phyloP scores from a whole-genome alignment of 2,888 invertebrate species.

The Drosophila anomelani region DNA sequence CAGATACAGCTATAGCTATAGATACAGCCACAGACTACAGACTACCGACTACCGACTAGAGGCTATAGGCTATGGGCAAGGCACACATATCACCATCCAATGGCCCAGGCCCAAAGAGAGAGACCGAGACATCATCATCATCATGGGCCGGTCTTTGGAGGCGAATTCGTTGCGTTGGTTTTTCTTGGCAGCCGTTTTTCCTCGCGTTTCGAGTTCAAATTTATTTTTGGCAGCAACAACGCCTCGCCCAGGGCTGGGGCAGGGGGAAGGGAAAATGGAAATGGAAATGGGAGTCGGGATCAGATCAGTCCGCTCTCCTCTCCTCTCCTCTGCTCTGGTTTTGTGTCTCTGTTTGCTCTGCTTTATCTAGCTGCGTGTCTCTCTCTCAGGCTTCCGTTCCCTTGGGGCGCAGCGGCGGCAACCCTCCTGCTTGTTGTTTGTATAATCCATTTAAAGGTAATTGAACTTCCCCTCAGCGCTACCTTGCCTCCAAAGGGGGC shows the following conservation, averaged over 20 bases:
- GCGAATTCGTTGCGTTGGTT: conserved; percentile 72
- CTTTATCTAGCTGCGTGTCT: conserved; percentile 33
- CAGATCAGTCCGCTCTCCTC: conserved; percentile 54
- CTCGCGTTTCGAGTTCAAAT: conserved; percentile 69
- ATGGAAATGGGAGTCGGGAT: conserved; percentile 63
- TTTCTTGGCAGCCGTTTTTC: conserved; percentile 70
- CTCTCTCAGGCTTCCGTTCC: conserved; percentile 36
- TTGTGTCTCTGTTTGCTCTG: conserved; percentile 26
- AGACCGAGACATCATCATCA: conserved; percentile 9
- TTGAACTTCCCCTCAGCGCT: conserved; percentile 59
- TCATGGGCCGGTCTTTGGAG: conserved; percentile 52
- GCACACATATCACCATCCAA: background rate
- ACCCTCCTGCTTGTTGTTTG: conserved; percentile 65
- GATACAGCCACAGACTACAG: background rate
- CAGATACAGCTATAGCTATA: conserved; percentile 1
- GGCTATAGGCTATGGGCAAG: background rate
- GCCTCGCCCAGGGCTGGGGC: conserved; percentile 13
- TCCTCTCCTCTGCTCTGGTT: conserved; percentile 35
- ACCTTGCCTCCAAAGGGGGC: conserved; percentile 10
- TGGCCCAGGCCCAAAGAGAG: conserved; percentile 20
- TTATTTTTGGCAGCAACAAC: conserved; percentile 74
- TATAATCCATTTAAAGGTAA: conserved; percentile 80
- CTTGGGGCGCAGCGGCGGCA: conserved; percentile 6
- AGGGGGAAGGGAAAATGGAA: background rate
- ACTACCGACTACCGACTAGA: background rate